A percentile compares a stretch with the other conserved stretches of the same genome.
These are phyloP conservation scores for Diceros bicornis DNA, from an alignment of 2,797 vertebrate genomes.

Conservation along the genomic window DNA sequence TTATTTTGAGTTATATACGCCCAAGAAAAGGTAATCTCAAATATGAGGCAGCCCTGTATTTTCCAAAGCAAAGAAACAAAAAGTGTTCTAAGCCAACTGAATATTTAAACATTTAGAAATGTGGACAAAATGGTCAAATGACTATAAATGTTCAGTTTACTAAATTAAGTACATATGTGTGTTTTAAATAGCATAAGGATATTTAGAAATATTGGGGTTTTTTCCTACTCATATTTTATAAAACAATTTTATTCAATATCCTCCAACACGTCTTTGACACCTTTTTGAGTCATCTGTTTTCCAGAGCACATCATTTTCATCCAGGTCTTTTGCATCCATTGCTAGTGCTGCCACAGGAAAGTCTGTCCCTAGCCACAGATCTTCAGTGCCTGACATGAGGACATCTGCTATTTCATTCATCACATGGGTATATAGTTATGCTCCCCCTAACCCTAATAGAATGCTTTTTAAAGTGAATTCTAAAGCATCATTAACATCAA, in stretches of 20 bases:
- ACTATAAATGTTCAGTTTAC: constrained; percentile 51
- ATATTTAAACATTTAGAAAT: constrained; percentile 52
- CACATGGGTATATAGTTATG: accelerated
- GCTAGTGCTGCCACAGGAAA: neutral
- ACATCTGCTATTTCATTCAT: neutral
- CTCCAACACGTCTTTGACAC: neutral
- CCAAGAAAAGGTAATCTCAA: neutral
- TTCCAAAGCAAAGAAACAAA: constrained; percentile 54
- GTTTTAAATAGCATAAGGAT: constrained; percentile 34
- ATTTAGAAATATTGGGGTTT: neutral
- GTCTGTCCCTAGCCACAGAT: neutral
- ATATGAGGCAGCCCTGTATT: neutral
- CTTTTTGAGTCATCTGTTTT: neutral
- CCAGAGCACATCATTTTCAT: neutral
- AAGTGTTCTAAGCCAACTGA: neutral
- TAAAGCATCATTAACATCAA: neutral
- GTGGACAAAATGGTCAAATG: neutral
- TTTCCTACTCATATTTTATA: neutral
- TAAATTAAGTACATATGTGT: neutral
- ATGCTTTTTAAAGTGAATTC: neutral
- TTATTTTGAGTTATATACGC: constrained; percentile 40
- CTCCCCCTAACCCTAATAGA: neutral
- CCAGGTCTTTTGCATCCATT: neutral
- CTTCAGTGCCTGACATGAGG: neutral
- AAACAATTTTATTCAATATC: neutral